Evolutionary conservation across 2,113 vertebrate genomes (phyloP).

Genomic region (Neoarius graeffei): DNA sequence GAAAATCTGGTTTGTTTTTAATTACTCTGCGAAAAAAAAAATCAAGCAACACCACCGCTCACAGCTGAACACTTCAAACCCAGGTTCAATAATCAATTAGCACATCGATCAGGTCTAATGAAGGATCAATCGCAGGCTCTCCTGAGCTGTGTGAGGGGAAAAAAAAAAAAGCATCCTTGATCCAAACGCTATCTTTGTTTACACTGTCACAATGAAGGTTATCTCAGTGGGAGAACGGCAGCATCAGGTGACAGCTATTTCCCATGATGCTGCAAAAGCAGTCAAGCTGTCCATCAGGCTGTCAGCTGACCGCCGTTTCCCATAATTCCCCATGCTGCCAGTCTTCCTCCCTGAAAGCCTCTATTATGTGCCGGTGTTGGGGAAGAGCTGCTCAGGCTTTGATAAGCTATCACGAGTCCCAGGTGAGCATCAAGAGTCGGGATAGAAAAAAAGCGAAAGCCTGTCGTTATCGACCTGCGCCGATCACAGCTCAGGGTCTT

Average conservation of each 20-base stretch:
- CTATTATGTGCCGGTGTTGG: conserved; percentile 84
- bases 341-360: conserved; percentile 87
- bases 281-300: conserved; percentile 96
- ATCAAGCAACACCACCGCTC: neutral
- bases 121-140: conserved; percentile 63
- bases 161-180: conserved; percentile 63
- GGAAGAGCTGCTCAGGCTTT: conserved; percentile 95
- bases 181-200: conserved; percentile 79
- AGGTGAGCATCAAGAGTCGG: conserved; percentile 82
- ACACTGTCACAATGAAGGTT: conserved; percentile 94
- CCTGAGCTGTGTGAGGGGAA: neutral
- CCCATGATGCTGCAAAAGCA: conserved; percentile 94
- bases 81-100: conserved; percentile 65
- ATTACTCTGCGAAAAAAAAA: neutral
- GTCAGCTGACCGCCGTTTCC: conserved; percentile 92
- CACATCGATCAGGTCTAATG: conserved; percentile 69
- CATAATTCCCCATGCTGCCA: conserved; percentile 83
- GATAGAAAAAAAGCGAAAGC: conserved; percentile 80
- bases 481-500: conserved; percentile 30
- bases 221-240: conserved; percentile 85
- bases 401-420: conserved; percentile 99
- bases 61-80: conserved; percentile 10
- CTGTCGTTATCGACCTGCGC: conserved; percentile 79
- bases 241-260: conserved; percentile 97
- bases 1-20: neutral